Evolutionary conservation across 2,888 invertebrate genomes (phyloP).

Genomic region (Criorhina ranunculi): DNA sequence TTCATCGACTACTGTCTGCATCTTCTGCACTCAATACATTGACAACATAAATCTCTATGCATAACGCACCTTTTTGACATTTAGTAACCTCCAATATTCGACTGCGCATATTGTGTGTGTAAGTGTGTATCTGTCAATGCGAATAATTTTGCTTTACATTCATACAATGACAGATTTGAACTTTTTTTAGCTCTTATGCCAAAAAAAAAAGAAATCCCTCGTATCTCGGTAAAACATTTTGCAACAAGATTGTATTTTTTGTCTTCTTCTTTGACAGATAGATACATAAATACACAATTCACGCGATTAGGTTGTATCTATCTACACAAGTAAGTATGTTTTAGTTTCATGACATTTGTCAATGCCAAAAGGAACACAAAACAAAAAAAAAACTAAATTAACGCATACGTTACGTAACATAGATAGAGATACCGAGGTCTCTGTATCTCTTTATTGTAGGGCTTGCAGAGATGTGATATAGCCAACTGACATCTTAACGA

Average conservation of each 20-base stretch:
- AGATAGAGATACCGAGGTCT: neutral
- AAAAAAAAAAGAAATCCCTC: slow-evolving; percentile 4
- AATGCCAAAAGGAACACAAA: slow-evolving; percentile 42
- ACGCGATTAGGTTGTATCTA: slow-evolving; percentile 21
- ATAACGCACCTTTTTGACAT: slow-evolving; percentile 25
- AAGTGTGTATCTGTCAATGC: neutral
- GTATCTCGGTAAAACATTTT: slow-evolving; percentile 1
- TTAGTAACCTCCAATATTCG: slow-evolving; percentile 14
- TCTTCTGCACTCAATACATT: slow-evolving; percentile 1
- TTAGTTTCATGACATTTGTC: slow-evolving; percentile 36
- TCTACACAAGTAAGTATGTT: neutral
- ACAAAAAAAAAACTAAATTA: slow-evolving; percentile 15
- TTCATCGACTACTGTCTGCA: neutral
- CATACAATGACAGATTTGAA: slow-evolving; percentile 10
- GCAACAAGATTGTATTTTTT: neutral
- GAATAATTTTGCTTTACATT: neutral
- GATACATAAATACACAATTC: neutral
- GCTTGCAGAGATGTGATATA: neutral
- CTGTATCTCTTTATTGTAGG: neutral
- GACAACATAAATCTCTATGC: slow-evolving; percentile 18
- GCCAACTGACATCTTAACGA: neutral
- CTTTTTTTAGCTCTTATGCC: slow-evolving; percentile 20
- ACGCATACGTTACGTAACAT: slow-evolving; percentile 7
- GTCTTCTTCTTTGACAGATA: no score
- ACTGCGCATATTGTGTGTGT: neutral